Evolutionary conservation across 2,797 vertebrate genomes (phyloP).

Genomic region (Selene dorsalis): DNA sequence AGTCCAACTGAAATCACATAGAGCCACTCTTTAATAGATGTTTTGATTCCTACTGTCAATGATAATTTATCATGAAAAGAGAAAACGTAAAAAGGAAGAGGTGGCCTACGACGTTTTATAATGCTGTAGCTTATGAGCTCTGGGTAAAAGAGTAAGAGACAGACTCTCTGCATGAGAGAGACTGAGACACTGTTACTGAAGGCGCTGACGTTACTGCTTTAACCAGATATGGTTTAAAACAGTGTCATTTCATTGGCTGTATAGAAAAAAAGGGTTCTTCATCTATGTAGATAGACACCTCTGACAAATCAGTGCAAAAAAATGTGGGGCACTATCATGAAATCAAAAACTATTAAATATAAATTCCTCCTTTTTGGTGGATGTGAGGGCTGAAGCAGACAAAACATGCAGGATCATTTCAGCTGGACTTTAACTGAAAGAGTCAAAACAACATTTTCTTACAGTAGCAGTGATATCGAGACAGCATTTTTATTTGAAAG

Average conservation of each 20-base stretch:
- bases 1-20: constrained; percentile 31
- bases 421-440: constrained; percentile 43
- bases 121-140: no score
- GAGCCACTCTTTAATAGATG: not conserved
- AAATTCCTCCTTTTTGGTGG: not conserved
- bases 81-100: not conserved
- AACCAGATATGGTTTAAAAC: not conserved
- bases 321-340: no score
- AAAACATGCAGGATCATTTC: constrained; percentile 4
- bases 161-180: no score
- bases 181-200: no score
- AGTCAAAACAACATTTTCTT: not conserved
- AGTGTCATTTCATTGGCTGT: not conserved
- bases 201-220: not conserved
- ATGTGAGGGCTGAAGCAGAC: not conserved
- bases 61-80: not conserved
- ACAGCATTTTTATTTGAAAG: not conserved
- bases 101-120: no score
- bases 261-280: not conserved
- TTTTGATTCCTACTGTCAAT: no score
- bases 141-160: no score
- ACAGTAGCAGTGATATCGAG: constrained; percentile 29
- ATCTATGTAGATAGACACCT: not conserved
- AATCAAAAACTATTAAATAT: not conserved
- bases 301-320: not conserved